Base-by-base conservation (phyloP, 2,888 invertebrate species). In the Smittia aterrima region DNA sequence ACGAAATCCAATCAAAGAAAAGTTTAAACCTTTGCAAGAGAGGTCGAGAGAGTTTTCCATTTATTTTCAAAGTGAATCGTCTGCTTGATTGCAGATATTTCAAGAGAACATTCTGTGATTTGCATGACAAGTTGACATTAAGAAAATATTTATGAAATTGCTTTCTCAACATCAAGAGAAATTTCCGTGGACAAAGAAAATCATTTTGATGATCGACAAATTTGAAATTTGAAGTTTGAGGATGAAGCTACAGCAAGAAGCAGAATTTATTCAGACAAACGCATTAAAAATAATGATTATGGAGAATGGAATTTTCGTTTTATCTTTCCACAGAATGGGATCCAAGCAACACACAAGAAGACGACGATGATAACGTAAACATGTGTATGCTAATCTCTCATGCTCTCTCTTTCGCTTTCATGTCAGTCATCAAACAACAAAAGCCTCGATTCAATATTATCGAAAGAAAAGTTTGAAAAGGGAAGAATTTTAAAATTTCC, bases 211-310 rank as follows among this genome's bases (percentile, higher is more conserved):
- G 32, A 32, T 32, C 32, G 32, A 16, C 53, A 16, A 16, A 47
- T 47, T 18, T 47, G 53, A 47, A 47, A 18, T 16, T 16, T 47
- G 53, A 47, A 47, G 53, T 18, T 16, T 47, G 53, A 47, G 53
- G 18, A 18, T 18, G 18, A 13, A 16, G 53, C 53, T 16, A 16
- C n/a, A 16, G 53, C 53, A 13, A 47, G 53, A 16, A 47, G 53
- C n/a, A 47, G 53, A 16, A 47, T 47, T 47, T 47, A 47, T 47
- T 16, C 18, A 47, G n/a, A 47, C n/a, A 25, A 53, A 20, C 24
- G 47, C 68, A 68, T 68, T 68, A 68, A 68, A 68, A n/a, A 47
- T 68, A 68, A 68, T 53, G 68, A 68, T 53, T 66, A 66, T 68
- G 62, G 20, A 22, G 22, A 62, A 22, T 18, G 22, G 62, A 62